Conservation (phyloP, 2,888 invertebrate genomes). For the Tineola bisselliella region DNA sequence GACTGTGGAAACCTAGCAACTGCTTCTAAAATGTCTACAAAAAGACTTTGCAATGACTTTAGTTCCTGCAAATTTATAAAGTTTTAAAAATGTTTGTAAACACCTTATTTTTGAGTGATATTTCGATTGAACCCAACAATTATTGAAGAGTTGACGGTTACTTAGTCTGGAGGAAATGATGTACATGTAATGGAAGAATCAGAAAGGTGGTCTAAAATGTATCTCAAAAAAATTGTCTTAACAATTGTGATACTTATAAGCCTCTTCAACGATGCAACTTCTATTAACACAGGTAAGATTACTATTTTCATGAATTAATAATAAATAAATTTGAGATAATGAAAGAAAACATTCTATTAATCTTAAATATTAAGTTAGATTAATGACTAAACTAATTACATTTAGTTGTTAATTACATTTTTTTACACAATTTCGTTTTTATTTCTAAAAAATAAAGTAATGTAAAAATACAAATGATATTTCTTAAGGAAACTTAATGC, state of each 20-base stretch:
- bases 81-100: neutral
- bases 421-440: too few relatives aligned
- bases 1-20: constrained; percentile 58
- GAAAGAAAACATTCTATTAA: too few relatives aligned
- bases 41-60: neutral
- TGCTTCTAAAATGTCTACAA: constrained; percentile 5
- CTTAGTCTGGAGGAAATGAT: neutral
- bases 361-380: too few relatives aligned
- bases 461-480: too few relatives aligned
- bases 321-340: too few relatives aligned
- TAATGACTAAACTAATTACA: too few relatives aligned
- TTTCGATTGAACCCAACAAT: neutral
- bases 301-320: too few relatives aligned
- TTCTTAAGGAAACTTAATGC: too few relatives aligned
- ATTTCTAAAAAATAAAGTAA: too few relatives aligned
- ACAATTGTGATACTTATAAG: constrained; percentile 30
- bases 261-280: constrained; percentile 26
- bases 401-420: too few relatives aligned
- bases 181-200: constrained; percentile 52
- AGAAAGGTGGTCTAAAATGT: constrained; percentile 55
- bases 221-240: constrained; percentile 31
- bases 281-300: constrained; percentile 44
- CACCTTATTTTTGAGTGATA: neutral
- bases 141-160: neutral
- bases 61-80: neutral